Evolutionary conservation across 2,797 vertebrate species (phyloP), one percentile per base, ranked within the genome.

Genomic region (Myiotriccus ornatus): DNA sequence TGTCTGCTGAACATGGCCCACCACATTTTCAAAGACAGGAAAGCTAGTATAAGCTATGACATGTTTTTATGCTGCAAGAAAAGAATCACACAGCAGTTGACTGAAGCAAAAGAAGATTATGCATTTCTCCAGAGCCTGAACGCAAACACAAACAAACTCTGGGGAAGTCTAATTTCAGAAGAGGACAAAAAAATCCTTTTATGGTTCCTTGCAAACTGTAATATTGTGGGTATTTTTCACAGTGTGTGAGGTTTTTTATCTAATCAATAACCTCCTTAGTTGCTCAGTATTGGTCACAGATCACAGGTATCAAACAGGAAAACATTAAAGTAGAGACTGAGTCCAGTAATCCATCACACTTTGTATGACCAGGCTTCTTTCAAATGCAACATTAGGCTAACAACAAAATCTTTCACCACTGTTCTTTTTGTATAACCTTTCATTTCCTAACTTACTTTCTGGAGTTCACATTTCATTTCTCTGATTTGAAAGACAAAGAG

Each of bases 261-360:
- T 88, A 59, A 93, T 79, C 47, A 70, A 63, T 94, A 95, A 90
- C 27, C 65, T 87, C 37, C 85, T 88, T 65, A 57, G 21, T 59
- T 67, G 28, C 79, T 88, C 37, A 23, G 50, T 52, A 49, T 12
- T 4, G 7, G 59, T 91, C 87, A 95, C 84, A 91, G 89, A 95
- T 84, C 91, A 84, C 74, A 84, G 52, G 37, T 85, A 90, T 76
- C 90, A 86, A 91, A 88, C 35, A 96, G 44, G 27, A 93, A 74
- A 44, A 50, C 28, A 81, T 62, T 88, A 63, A 89, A 89, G 55
- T 28, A 60, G 63, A 75, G 57, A 35, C 52, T 16, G 65, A 81
- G 57, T 55, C 39, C 24, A 24, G 52, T 86, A 90, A 91, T 89
- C 52, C 65, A 63, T 93, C 94, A 84, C 35, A 67, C 52, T 92